A percentile compares a stretch with the other conserved stretches of the same genome.
Conservation (phyloP, 1,140 invertebrate species). For the Mesaphorura yosii region DNA sequence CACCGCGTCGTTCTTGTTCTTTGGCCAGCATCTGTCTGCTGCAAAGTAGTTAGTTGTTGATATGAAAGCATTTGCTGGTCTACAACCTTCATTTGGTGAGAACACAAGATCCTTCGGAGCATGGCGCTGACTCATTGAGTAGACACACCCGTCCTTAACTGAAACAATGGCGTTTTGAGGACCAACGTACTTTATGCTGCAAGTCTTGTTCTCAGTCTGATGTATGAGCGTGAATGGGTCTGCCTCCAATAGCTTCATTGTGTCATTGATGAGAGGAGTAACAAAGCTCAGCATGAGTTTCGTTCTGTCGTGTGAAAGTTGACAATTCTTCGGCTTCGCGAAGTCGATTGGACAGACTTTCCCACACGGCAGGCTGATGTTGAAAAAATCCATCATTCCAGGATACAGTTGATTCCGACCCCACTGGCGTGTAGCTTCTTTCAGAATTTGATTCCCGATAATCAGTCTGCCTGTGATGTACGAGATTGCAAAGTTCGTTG, state of each 20-base stretch:
- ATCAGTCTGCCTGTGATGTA: background rate
- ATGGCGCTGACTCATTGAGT: too few relatives aligned
- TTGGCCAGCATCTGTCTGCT: too few relatives aligned
- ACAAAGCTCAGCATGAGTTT: background rate
- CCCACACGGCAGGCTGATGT: background rate
- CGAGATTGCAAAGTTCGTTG: background rate
- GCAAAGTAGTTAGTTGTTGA: too few relatives aligned
- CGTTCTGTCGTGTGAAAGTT: background rate
- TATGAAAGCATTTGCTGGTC: too few relatives aligned
- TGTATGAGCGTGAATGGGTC: background rate
- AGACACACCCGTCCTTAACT: background rate
- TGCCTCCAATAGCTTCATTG: background rate
- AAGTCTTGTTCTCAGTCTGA: background rate
- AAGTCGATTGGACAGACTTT: background rate
- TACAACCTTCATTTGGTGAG: too few relatives aligned
- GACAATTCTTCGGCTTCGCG: background rate
- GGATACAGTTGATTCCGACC: background rate
- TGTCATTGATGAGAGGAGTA: background rate
- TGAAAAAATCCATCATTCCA: background rate
- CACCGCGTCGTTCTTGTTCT: too few relatives aligned
- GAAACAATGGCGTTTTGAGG: background rate
- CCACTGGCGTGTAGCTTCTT: background rate
- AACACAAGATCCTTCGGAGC: too few relatives aligned
- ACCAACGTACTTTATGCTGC: conserved; percentile 2
- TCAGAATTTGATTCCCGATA: background rate